Percentiles rank a stretch among this genome's conserved stretches.
These are phyloP conservation scores for Tokudaia tokunoshimensis DNA, from an alignment of 2,797 vertebrate genomes.

Conservation along the genomic window DNA sequence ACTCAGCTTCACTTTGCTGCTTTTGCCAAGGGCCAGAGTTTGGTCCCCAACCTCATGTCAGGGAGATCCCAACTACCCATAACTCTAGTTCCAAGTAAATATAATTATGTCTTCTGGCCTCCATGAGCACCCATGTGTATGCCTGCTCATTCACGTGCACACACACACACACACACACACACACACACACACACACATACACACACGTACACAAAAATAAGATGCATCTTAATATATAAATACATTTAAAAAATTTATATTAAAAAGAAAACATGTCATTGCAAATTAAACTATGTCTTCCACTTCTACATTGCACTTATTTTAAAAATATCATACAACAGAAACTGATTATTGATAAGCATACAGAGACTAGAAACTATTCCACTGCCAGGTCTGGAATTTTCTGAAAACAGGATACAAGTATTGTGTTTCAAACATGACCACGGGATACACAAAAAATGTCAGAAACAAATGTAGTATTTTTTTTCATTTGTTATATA, in stretches of 20 bases:
- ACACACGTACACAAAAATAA: neutral
- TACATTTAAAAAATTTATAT: constrained; percentile 30
- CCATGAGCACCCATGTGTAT: neutral
- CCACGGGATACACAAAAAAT: neutral
- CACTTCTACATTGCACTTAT: neutral
- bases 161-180: neutral
- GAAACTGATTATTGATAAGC: neutral
- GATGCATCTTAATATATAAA: neutral
- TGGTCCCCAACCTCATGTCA: neutral
- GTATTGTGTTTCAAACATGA: neutral
- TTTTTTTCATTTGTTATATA: neutral
- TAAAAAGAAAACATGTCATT: neutral
- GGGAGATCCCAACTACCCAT: neutral
- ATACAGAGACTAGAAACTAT: neutral
- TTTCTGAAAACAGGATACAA: neutral
- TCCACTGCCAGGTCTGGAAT: fast-evolving
- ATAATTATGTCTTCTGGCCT: neutral
- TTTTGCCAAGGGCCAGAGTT: neutral
- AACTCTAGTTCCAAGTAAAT: neutral
- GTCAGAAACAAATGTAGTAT: neutral
- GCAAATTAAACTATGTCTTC: neutral
- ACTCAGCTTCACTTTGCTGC: neutral
- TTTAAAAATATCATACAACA: neutral
- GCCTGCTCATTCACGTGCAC: too few relatives aligned
- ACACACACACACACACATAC: fast-evolving